Evolutionary conservation across 1,140 invertebrate genomes (phyloP).

Genomic region (Zaprionus kolodkinae): DNA sequence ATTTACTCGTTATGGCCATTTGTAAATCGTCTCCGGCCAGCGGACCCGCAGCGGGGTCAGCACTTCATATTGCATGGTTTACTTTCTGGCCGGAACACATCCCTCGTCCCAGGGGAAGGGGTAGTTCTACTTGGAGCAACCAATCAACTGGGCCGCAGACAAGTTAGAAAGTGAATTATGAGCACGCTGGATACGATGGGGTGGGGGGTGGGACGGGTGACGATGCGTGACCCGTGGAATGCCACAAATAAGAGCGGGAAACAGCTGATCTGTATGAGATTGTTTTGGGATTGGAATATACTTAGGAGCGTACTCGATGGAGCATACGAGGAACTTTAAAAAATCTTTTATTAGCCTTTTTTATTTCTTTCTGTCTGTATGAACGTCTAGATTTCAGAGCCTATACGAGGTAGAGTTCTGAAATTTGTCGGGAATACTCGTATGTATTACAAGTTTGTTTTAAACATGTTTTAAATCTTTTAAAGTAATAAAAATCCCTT

Average conservation of each 20-base stretch:
- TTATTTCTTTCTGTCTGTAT: no score
- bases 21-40: constrained; percentile 59
- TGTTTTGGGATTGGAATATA: no score
- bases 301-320: no score
- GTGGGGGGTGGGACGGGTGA: not conserved
- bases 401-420: no score
- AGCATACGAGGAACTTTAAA: no score
- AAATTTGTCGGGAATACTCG: no score
- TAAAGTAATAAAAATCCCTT: no score
- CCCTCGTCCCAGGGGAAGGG: not conserved
- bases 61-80: constrained; percentile 21
- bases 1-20: constrained; percentile 76
- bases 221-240: not conserved
- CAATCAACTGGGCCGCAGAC: constrained; percentile 10
- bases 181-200: not conserved
- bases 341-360: no score
- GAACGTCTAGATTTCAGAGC: no score
- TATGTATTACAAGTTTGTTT: no score
- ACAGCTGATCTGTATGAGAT: no score
- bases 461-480: no score
- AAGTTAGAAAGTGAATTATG: constrained; percentile 17
- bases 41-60: constrained; percentile 20
- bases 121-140: not conserved
- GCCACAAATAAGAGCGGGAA: not conserved
- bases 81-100: not conserved